Base-by-base conservation (phyloP, 2,797 vertebrate species). In the Gallinago stenura region DNA sequence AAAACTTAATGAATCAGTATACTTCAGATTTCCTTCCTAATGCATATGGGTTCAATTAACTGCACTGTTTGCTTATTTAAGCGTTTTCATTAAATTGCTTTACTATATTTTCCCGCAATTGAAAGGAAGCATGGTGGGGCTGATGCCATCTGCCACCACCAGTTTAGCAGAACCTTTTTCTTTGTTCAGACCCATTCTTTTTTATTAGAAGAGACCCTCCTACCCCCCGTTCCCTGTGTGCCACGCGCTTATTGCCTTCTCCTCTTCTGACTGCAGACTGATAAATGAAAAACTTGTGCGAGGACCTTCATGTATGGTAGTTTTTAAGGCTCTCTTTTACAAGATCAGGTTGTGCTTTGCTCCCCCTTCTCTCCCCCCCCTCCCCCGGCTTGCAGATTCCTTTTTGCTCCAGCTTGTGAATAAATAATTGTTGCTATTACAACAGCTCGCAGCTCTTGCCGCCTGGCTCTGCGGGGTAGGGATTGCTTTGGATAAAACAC, bases 1-100 rank as follows among this genome's bases (percentile, higher is more conserved):
- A 97, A 97, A 98, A 98, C 92, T 97, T 98, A 98, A 97, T 97
- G 97, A 97, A 97, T 97, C 95, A 93, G 97, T 97, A 95, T 90
- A 97, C 93, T 97, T 97, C 48, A 97, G 96, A 97, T 97, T 96
- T 97, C 96, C 97, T 96, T 97, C 97, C 94, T 97, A 96, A 98
- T 97, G 84, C 97, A 98, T 97, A 93, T 97, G 97, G 97, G 90
- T 97, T 97, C 95, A 97, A 98, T 98, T 98, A 97, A 92, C 95
- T 86, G 92, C 91, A 10, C 94, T 95, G 94, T 96, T 98, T 97
- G 96, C 97, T 98, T 98, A 97, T 97, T 97, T 95, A 97, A 97
- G 90, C 51, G 37, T 97, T 98, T 97, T 97, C 96, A 97, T 98
- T 98, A 97, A 96, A 96, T 96, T 97, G 95, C 96, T 97, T 97